A percentile compares a stretch with the other conserved stretches of the same genome.
These are phyloP conservation scores for Protosalanx chinensis DNA, from an alignment of 2,797 vertebrate species.

Conservation along the genomic window DNA sequence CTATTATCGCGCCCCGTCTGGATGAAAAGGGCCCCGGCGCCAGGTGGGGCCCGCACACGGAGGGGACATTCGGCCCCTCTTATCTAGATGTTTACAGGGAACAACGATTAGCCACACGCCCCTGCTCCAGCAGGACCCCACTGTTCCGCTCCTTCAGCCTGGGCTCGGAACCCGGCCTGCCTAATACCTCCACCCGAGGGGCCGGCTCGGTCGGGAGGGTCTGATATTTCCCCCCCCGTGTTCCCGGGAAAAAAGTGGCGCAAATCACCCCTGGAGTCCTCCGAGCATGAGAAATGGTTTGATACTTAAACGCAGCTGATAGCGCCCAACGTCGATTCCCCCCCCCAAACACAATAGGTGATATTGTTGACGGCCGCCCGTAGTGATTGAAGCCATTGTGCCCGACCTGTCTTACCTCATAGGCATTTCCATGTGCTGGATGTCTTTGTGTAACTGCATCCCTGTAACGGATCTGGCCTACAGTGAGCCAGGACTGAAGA, in stretches of 20 bases:
- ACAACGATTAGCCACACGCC: conserved; percentile 73
- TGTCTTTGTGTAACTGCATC: conserved; percentile 73
- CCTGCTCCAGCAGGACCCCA: conserved; percentile 56
- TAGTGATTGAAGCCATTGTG: conserved; percentile 72
- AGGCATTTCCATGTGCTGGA: conserved; percentile 66
- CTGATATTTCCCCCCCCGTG: conserved; percentile 57
- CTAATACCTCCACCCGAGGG: conserved; percentile 68
- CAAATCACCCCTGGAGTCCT: conserved; percentile 75
- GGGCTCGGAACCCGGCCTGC: conserved; percentile 61
- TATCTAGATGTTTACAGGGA: conserved; percentile 81
- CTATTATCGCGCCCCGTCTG: conserved; percentile 66
- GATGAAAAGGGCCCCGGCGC: conserved; percentile 62
- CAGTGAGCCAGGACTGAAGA: conserved; percentile 59
- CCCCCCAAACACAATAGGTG: conserved; percentile 60
- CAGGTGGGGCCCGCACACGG: conserved; percentile 68
- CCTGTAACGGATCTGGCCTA: conserved; percentile 68
- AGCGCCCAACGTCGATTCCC: conserved; percentile 63
- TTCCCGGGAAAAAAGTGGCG: conserved; percentile 63
- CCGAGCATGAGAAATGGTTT: conserved; percentile 65
- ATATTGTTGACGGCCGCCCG: conserved; percentile 71
- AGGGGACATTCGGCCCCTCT: conserved; percentile 53
- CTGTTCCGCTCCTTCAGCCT: conserved; percentile 70
- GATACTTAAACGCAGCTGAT: conserved; percentile 68
- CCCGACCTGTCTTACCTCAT: conserved; percentile 68
- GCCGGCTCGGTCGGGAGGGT: conserved; percentile 57